Evolutionary conservation across 2,888 invertebrate species (phyloP).

Genomic region (Standfussiana lucernea): DNA sequence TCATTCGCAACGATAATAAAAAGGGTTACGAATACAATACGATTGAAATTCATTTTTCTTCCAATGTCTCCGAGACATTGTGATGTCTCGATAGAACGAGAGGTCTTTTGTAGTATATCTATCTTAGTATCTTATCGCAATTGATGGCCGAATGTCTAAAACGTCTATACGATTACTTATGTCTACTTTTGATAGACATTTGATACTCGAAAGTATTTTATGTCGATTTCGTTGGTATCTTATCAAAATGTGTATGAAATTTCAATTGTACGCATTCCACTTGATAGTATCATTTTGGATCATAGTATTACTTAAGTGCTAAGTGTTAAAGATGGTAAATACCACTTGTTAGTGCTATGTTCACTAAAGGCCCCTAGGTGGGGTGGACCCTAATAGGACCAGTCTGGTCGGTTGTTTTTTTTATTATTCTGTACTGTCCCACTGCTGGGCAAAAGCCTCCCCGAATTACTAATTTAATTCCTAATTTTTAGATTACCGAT

Average conservation of each 20-base stretch:
- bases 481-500: no score
- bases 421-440: no score
- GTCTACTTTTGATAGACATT: slow-evolving; percentile 69
- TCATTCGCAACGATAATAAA: slow-evolving; percentile 73
- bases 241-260: slow-evolving; percentile 64
- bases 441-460: no score
- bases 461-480: no score
- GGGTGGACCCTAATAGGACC: background rate
- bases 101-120: slow-evolving; percentile 70
- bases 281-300: slow-evolving; percentile 30
- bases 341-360: background rate
- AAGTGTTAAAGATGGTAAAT: slow-evolving; percentile 12
- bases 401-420: no score
- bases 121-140: slow-evolving; percentile 72
- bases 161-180: slow-evolving; percentile 66
- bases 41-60: slow-evolving; percentile 76
- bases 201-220: slow-evolving; percentile 60
- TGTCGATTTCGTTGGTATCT: slow-evolving; percentile 64
- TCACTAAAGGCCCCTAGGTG: no score
- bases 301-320: slow-evolving; percentile 27
- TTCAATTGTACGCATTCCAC: slow-evolving; percentile 50
- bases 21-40: slow-evolving; percentile 71
- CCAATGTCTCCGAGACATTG: slow-evolving; percentile 67
- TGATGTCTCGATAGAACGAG: slow-evolving; percentile 66
- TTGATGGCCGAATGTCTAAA: slow-evolving; percentile 65